Base-by-base conservation (phyloP, 2,113 vertebrate species). In the Myotis yumanensis region DNA sequence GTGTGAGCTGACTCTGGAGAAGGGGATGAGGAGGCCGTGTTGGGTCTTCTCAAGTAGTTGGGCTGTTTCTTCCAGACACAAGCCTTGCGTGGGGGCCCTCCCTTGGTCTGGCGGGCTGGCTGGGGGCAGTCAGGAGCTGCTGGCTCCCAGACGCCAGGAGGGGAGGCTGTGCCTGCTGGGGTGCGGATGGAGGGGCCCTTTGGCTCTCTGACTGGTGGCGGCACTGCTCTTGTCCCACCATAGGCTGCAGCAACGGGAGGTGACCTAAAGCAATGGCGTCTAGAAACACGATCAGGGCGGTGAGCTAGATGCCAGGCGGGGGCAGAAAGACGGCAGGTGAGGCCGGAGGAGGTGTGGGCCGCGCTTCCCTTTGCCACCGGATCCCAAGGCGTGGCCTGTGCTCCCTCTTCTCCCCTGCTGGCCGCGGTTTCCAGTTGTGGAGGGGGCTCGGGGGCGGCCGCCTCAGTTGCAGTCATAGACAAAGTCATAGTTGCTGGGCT, bases 401-500 rank as follows among this genome's bases (percentile, higher is more conserved):
- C 51, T 48, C 89, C 73, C 81, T 82, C 75, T 82, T 96, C 76
- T 98, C 96, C 98, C 97, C 96, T 95, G 95, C 97, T 97, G 92
- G 85, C 93, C 59, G 94, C 28, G 76, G 95, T 89, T 98, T 99
- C 98, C 99, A 98, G 98, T 98, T 98, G 91, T 7, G 77, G 76
- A 80, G 73, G 72, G 90, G 86, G 17, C 48, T 51, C 40, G 32
- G n/a, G 79, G 79, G 66, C 88, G 2, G 94, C 86, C 71, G 25
- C 93, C 71, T 99, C 99, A 99, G 98, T 99, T 99, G 98, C 99
- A 99, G 99, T 99, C 99, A 91, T 99, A 99, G 98, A 99, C 99
- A 98, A 99, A 99, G 98, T 99, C 99, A 77, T 99, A 99, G 98
- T 99, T 99, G 99, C 99, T 99, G 95, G 99, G 99, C 96, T 99